Base-by-base conservation (phyloP, 2,888 invertebrate genomes). In the Troglohyphantes excavatus region DNA sequence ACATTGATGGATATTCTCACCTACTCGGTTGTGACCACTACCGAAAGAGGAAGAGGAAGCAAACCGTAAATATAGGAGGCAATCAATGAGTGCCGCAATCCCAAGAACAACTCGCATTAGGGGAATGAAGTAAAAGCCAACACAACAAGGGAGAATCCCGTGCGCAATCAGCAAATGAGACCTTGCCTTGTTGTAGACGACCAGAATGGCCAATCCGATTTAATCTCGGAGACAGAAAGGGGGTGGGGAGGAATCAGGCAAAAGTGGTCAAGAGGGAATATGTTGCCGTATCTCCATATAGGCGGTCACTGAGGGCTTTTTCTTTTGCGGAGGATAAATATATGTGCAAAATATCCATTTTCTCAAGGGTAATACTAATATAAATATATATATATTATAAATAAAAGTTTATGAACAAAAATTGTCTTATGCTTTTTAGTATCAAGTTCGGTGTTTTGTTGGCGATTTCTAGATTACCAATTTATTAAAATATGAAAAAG, bases 161-260 rank as follows among this genome's bases (percentile, higher is more conserved):
- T 27, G 23, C 46, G 59, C 81, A 73, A 87, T 87, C 73, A 81
- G 87, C 59, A 87, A 87, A 87, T 84, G 83, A 27, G 23, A 19
- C 33, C 75, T 23, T n/a, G n/a, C n/a, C n/a, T 53, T 75, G 75
- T 75, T 75, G 68, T 46, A 7, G 59, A 29, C 75, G 46, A 68
- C 61, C 33, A 19, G 63, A 79, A 79, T 63, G 46, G n/a, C 23
- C 21, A 65, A 65, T 63, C 61, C 33, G 83, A 83, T 70, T 73
- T 73, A 83, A 83, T 83, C 73, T 63, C 43, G 73, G 26, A 23
- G 46, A 27, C 61, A 39, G 73, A 13, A 63, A 21, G 33, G 59
- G 21, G 33, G 63, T 63, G 17, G 46, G 65, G 61, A 43, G 39
- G n/a, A 72, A 72, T 61, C 70, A 21, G 68, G 72, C 70, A 17